Percentiles rank a stretch among this genome's conserved stretches.
Conservation (phyloP, 2,888 invertebrate genomes). For the Latheticus oryzae region DNA sequence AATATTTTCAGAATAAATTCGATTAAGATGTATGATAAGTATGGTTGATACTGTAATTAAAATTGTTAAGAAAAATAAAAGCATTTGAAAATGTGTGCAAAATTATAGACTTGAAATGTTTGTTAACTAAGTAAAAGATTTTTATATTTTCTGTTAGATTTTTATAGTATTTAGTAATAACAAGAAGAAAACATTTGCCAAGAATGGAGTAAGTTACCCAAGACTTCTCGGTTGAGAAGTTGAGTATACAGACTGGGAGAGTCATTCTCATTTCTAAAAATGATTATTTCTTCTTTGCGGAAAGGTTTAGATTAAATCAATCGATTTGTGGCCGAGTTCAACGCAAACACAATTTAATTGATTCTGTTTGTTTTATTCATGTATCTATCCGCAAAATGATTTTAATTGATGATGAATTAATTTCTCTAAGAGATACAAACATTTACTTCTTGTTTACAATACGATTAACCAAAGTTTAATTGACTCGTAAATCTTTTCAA, state of each 20-base stretch:
- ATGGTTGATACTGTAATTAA: slow-evolving; percentile 6
- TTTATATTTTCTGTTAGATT: neutral
- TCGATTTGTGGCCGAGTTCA: no score
- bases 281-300: neutral
- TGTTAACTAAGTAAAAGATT: neutral
- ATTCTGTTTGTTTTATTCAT: slow-evolving; percentile 2
- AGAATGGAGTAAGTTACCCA: no score
- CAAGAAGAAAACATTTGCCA: no score
- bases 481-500: slow-evolving; percentile 7
- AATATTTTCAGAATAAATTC: slow-evolving; percentile 14
- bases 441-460: neutral
- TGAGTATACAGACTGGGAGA: no score
- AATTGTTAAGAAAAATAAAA: slow-evolving; percentile 6
- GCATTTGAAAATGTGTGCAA: slow-evolving; percentile 9
- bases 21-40: slow-evolving; percentile 15
- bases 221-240: no score
- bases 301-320: neutral
- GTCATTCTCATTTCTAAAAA: no score
- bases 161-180: no score
- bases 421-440: neutral
- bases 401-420: slow-evolving; percentile 12
- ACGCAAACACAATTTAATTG: slow-evolving; percentile 5
- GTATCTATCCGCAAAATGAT: neutral
- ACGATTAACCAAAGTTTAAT: no score
- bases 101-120: slow-evolving; percentile 3